A percentile compares a stretch with the other conserved stretches of the same genome.
These are phyloP conservation scores for Nasonia oneida DNA, from an alignment of 2,888 invertebrate genomes.

Conservation along the genomic window DNA sequence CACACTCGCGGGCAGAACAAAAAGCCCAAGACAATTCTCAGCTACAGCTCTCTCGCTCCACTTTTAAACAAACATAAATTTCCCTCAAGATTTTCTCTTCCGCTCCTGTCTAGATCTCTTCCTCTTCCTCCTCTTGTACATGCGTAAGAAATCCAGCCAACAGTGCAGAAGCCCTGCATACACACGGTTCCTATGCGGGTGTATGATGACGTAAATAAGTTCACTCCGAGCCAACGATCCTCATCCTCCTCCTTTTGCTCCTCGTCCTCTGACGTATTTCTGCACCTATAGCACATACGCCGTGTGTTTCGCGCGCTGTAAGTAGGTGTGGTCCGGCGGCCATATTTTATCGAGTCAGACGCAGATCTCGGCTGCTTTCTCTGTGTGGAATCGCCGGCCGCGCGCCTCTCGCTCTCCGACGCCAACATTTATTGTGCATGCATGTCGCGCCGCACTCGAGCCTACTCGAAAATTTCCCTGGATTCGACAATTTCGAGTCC, in stretches of 20 bases:
- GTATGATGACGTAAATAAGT: slow-evolving; percentile 25
- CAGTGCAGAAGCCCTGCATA: not conserved
- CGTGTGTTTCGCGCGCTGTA: slow-evolving; percentile 67
- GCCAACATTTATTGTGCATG: slow-evolving; percentile 63
- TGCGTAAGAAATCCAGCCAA: not conserved
- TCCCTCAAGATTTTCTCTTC: slow-evolving; percentile 45
- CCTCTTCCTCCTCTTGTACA: not conserved
- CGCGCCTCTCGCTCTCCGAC: not conserved
- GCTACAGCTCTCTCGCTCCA: slow-evolving; percentile 1
- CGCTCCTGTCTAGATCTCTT: not conserved
- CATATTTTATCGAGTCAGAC: slow-evolving; percentile 77
- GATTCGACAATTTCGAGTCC: slow-evolving; percentile 55
- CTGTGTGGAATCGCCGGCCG: not conserved
- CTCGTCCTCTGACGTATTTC: slow-evolving; percentile 23
- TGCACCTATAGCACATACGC: not conserved
- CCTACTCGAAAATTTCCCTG: slow-evolving; percentile 23
- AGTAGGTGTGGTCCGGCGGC: slow-evolving; percentile 74
- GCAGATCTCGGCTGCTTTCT: slow-evolving; percentile 66
- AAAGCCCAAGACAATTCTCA: slow-evolving; percentile 31
- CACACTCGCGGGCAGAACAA: not conserved
- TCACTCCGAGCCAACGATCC: slow-evolving; percentile 39
- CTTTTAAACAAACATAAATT: slow-evolving; percentile 49
- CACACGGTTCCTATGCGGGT: not conserved
- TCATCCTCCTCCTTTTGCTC: slow-evolving; percentile 34
- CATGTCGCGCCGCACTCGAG: slow-evolving; percentile 5